Conservation (phyloP, 1,140 invertebrate genomes). For the Hestina assimilis region DNA sequence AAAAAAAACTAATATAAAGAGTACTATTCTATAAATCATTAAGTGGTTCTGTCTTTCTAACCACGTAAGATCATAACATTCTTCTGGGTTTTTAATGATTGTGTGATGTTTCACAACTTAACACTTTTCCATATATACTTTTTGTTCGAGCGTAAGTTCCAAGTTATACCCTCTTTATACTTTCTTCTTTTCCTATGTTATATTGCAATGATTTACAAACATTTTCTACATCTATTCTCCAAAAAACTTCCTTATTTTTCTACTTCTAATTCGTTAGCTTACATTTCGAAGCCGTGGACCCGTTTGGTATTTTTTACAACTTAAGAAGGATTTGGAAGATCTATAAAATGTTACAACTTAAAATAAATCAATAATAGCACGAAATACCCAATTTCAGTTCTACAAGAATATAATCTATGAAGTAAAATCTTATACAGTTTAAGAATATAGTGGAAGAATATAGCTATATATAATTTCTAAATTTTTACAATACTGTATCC, state of each 20-base stretch:
- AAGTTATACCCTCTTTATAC: not conserved
- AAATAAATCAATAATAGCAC: not conserved
- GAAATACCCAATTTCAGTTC: not conserved
- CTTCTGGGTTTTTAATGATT: not conserved
- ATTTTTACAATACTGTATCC: constrained; percentile 25
- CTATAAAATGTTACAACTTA: not conserved
- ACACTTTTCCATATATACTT: not conserved
- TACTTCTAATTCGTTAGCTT: constrained; percentile 65
- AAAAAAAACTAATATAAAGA: no score
- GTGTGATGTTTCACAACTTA: not conserved
- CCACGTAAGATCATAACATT: no score
- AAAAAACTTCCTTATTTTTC: constrained; percentile 20
- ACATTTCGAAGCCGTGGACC: constrained; percentile 63
- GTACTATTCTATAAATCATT: no score
- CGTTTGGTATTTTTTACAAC: constrained; percentile 36
- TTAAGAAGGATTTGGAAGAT: constrained; percentile 7
- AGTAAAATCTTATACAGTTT: not conserved
- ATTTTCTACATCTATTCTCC: constrained; percentile 12
- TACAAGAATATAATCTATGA: not conserved
- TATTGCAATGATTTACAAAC: not conserved
- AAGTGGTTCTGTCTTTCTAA: no score
- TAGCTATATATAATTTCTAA: constrained; percentile 11
- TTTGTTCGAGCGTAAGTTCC: no score
- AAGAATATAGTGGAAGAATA: constrained; percentile 2
- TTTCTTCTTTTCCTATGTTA: not conserved